phyloP scores from a whole-genome alignment of 2,113 vertebrate genomes.

The Cavia porcellus region DNA sequence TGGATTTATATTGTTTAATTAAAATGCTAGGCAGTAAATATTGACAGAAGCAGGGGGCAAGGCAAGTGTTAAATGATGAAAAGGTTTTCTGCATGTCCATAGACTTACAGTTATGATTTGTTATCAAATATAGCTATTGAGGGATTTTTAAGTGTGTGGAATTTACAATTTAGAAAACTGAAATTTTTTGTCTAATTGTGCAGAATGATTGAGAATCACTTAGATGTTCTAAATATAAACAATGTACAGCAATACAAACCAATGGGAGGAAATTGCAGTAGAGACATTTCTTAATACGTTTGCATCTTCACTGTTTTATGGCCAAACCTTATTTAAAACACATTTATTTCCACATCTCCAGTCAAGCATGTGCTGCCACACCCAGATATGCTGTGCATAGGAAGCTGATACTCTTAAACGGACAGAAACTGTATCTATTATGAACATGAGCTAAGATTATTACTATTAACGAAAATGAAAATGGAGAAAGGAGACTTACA shows the following conservation, averaged over 20 bases:
- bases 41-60: not conserved
- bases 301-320: not conserved
- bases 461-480: not conserved
- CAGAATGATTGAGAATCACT: not conserved
- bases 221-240: not conserved
- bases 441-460: not conserved
- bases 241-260: not conserved
- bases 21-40: not conserved
- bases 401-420: not conserved
- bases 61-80: not conserved
- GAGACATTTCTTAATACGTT: not conserved
- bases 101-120: not conserved
- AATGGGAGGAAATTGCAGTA: not conserved
- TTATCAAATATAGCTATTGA: not conserved
- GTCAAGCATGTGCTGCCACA: not conserved
- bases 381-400: not conserved
- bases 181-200: not conserved
- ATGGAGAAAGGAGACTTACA: not conserved
- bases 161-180: not conserved
- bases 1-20: not conserved
- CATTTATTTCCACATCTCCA: not conserved
- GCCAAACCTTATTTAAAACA: not conserved
- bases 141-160: not conserved
- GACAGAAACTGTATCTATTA: not conserved
- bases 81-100: not conserved